Evolutionary conservation across 2,797 vertebrate genomes (phyloP).

Genomic region (Mus caroli): DNA sequence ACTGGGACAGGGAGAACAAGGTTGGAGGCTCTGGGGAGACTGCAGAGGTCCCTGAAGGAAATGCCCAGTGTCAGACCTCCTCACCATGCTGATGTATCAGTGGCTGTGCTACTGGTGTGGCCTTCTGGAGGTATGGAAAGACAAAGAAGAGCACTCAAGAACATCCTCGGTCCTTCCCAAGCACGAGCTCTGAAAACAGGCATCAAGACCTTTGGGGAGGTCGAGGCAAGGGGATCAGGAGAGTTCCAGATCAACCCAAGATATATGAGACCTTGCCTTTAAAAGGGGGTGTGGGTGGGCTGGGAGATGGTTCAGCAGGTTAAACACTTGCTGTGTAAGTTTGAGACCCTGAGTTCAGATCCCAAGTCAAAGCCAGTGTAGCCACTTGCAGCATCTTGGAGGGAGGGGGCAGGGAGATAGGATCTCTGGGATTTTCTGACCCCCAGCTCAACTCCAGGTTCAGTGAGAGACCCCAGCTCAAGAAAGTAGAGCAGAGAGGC

Average conservation of each 20-base stretch:
- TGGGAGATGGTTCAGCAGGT: neutral
- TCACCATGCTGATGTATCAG: rapidly evolving
- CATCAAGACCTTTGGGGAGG: neutral
- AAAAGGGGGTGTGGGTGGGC: neutral
- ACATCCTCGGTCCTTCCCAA: neutral
- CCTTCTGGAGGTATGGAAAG: neutral
- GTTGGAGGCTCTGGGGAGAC: neutral
- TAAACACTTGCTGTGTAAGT: neutral
- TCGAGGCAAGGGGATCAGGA: neutral
- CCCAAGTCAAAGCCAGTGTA: neutral
- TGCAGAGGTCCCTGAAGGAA: no score
- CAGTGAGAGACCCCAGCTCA: neutral
- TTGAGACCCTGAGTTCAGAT: neutral
- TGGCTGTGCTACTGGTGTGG: neutral
- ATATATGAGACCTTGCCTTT: neutral
- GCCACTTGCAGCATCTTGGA: neutral
- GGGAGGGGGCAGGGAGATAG: neutral
- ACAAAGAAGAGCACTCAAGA: rapidly evolving
- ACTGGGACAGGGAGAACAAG: neutral
- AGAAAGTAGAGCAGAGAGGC: neutral
- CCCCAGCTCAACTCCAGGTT: neutral
- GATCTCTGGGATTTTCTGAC: neutral
- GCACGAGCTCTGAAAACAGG: rapidly evolving
- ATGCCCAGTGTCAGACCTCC: no score
- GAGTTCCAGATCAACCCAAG: neutral